Percentiles rank a stretch among this genome's conserved stretches.
These are phyloP conservation scores for Pteruthius melanotis DNA, from an alignment of 2,113 vertebrate species.

Conservation along the genomic window DNA sequence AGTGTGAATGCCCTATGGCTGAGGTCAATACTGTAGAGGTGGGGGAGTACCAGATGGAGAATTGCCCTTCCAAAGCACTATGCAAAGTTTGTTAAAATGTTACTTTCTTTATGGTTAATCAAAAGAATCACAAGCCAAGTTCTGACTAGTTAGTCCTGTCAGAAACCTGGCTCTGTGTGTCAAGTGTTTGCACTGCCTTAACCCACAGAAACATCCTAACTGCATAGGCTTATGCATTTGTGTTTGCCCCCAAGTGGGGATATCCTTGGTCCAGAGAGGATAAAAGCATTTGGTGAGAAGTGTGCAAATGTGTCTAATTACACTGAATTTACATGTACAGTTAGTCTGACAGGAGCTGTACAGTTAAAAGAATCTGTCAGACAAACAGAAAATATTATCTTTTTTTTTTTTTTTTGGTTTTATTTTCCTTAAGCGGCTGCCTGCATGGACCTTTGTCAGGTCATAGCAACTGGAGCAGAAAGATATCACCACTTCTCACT, in stretches of 20 bases:
- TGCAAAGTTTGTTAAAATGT: not conserved
- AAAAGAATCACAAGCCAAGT: not conserved
- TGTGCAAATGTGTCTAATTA: not conserved
- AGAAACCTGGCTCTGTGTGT: not conserved
- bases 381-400: not conserved
- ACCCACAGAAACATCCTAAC: not conserved
- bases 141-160: not conserved
- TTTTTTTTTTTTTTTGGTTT: fast-evolving
- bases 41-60: not conserved
- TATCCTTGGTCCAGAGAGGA: not conserved
- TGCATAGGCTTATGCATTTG: not conserved
- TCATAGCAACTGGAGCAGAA: not conserved
- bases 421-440: not conserved
- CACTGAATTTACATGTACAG: not conserved
- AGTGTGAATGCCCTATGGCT: fast-evolving
- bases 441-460: not conserved
- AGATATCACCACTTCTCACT: not conserved
- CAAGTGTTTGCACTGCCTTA: not conserved
- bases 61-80: not conserved
- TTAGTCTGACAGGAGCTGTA: not conserved
- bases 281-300: not conserved
- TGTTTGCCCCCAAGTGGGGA: not conserved
- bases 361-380: not conserved
- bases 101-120: not conserved
- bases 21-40: not conserved